These are phyloP conservation scores for Caranx melampygus DNA, from an alignment of 2,113 vertebrate species.

Conservation along the genomic window DNA sequence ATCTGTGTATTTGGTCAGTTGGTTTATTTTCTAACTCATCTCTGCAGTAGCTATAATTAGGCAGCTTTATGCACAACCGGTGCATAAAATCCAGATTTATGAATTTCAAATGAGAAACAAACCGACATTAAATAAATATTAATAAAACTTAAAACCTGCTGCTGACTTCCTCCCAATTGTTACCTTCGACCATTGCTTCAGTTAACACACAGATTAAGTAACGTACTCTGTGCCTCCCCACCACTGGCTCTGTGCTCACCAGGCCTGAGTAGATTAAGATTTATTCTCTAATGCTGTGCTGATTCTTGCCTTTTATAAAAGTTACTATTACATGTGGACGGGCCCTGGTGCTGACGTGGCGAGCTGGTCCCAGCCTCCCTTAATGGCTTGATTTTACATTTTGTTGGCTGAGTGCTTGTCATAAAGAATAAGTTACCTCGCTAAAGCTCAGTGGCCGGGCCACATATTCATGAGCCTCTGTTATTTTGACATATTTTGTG, in stretches of 20 bases:
- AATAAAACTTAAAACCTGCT: background rate
- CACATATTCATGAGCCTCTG: constrained; percentile 35
- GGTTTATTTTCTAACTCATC: no score
- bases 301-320: constrained; percentile 30
- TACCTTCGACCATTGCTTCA: background rate
- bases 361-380: constrained; percentile 46
- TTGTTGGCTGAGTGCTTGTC: constrained; percentile 40
- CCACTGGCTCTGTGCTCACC: constrained; percentile 21
- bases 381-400: constrained; percentile 54
- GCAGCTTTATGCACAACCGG: no score
- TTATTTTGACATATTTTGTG: constrained; percentile 46
- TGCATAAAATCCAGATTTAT: no score
- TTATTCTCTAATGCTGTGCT: constrained; percentile 18
- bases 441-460: constrained; percentile 27
- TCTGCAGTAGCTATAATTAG: no score
- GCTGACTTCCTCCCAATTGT: background rate
- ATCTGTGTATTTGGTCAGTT: no score
- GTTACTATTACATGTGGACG: constrained; percentile 34
- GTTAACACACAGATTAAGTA: background rate
- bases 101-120: no score
- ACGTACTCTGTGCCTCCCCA: background rate
- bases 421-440: constrained; percentile 37
- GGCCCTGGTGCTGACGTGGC: constrained; percentile 46
- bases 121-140: background rate
- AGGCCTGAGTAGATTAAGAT: constrained; percentile 28